Evolutionary conservation across 1,140 invertebrate genomes (phyloP), one percentile per base, ranked within the genome.

Genomic region (Caenorhabditis brenneri): DNA sequence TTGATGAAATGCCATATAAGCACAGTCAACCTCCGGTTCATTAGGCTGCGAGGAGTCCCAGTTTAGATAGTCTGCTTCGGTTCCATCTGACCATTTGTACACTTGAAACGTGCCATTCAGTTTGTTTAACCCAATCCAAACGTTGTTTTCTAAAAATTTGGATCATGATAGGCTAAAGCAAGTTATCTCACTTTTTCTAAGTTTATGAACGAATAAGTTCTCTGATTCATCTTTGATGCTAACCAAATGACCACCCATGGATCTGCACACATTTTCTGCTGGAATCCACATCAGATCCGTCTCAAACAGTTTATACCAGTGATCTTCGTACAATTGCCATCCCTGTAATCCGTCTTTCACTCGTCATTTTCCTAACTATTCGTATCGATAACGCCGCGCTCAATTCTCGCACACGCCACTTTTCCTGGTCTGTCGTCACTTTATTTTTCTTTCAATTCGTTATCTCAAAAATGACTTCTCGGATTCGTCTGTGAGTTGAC

Each of bases 121-220:
- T 51, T 89, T 89, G 60, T 90, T 89, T 33, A 89, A 46, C n/a
- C 88, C 88, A 65, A 89, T 89, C 88, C 88, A 89, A 69, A 89
- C 88, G 53, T 90, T 90, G 81, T 86, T 90, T 49, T 90, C 88
- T 89, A 42, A 24, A 88, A 84, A 46, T n/a, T 29, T 48, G 31
- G 24, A 49, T 10, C 10, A 10, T 12, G 22, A 22, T 42, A 22
- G 4, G 1, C 10, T 19, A 12, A 29, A n/a, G n/a, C n/a, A n/a
- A n/a, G n/a, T n/a, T 58, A 31, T 22, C 87, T 85, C 81, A 89
- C 88, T 89, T 86, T 90, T 89, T 39, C 88, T 55, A 15, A 89
- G 27, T 31, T 82, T 55, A 65, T 89, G 88, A 12, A 89, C 83
- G 80, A 90, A 89, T 49, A 89, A 53, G 78, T 89, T 89, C 55